These are phyloP conservation scores for Irena cyanogastra DNA, from an alignment of 2,113 vertebrate genomes.

Conservation along the genomic window DNA sequence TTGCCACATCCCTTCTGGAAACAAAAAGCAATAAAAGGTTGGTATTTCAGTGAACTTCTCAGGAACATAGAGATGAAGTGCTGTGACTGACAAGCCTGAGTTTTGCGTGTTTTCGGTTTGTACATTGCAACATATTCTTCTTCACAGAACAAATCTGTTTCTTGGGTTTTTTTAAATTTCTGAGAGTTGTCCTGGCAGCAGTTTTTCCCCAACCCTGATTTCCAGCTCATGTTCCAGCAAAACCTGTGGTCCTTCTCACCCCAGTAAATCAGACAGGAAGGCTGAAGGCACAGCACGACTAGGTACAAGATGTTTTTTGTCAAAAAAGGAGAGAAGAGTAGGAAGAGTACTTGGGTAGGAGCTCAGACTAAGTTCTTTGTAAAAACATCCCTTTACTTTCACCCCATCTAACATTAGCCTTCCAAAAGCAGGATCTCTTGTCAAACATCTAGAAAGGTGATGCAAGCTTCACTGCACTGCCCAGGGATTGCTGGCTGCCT, in stretches of 20 bases:
- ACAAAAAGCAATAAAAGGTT: background rate
- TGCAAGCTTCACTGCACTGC: background rate
- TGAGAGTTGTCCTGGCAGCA: background rate
- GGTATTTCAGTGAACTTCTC: background rate
- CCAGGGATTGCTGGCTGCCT: background rate
- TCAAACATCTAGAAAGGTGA: background rate
- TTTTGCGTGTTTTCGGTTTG: accelerated
- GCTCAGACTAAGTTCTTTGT: background rate
- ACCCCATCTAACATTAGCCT: background rate
- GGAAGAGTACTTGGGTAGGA: background rate
- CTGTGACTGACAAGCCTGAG: background rate
- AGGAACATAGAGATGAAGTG: background rate
- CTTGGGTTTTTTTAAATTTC: background rate
- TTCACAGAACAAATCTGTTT: background rate
- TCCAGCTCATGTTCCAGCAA: background rate
- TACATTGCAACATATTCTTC: background rate
- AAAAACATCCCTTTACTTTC: background rate
- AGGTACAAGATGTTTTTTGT: background rate
- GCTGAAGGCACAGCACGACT: background rate
- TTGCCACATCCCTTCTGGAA: constrained; percentile 16
- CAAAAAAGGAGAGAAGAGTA: background rate
- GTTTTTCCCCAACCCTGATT: background rate
- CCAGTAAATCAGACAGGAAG: background rate
- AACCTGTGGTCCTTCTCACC: background rate
- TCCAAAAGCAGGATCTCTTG: background rate